Conservation (phyloP, 2,888 invertebrate genomes). For the Tetragonisca angustula region DNA sequence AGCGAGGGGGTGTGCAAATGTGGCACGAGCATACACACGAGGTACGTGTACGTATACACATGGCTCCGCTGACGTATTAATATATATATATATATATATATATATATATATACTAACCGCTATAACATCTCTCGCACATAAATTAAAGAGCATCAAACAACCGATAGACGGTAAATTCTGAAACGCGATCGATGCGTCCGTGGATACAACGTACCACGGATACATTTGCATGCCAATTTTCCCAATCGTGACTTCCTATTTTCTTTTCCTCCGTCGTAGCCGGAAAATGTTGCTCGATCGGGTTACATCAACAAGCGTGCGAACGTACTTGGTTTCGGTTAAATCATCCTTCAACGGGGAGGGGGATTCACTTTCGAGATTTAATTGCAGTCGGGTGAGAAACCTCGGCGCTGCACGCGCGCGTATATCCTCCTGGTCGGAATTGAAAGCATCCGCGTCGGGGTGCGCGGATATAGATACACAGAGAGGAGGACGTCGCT, state of each 20-base stretch:
- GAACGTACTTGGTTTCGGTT: conserved; percentile 14
- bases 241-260: neutral
- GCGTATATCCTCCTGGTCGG: conserved; percentile 44
- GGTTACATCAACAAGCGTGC: neutral
- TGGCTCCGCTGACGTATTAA: neutral
- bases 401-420: conserved; percentile 55
- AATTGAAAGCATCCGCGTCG: conserved; percentile 62
- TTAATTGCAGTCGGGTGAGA: conserved; percentile 58
- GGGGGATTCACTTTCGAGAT: conserved; percentile 57
- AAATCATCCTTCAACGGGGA: conserved; percentile 12
- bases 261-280: neutral
- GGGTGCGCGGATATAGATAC: conserved; percentile 31
- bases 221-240: neutral
- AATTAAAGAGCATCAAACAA: neutral
- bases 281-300: neutral
- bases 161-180: neutral
- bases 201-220: neutral
- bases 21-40: neutral
- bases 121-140: neutral
- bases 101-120: neutral
- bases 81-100: neutral
- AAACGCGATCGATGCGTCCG: neutral
- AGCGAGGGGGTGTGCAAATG: neutral
- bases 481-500: neutral
- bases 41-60: neutral